A percentile compares a stretch with the other conserved stretches of the same genome.
These are phyloP conservation scores for Acronicta aceris DNA, from an alignment of 2,888 invertebrate species.

Conservation along the genomic window DNA sequence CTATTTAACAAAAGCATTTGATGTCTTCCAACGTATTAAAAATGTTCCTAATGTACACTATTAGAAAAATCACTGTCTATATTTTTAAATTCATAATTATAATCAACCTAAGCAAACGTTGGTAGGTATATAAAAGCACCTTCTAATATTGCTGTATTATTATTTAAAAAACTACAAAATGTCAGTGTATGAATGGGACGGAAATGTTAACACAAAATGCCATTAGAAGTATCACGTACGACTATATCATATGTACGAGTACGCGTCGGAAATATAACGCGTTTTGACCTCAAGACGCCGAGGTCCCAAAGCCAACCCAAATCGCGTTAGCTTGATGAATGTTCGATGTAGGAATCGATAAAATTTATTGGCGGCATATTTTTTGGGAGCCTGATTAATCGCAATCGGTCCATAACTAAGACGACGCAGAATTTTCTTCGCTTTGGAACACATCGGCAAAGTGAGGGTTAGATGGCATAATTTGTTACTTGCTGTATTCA, in stretches of 20 bases:
- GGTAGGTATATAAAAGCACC: no score
- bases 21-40: no score
- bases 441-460: conserved; percentile 21
- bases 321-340: conserved; percentile 40
- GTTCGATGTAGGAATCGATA: conserved; percentile 38
- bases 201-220: conserved; percentile 27
- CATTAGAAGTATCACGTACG: conserved; percentile 16
- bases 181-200: conserved; percentile 20
- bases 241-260: conserved; percentile 22
- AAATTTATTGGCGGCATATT: conserved; percentile 46
- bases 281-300: conserved; percentile 40
- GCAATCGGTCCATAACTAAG: conserved; percentile 32
- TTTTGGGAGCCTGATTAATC: conserved; percentile 46
- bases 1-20: no score
- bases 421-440: conserved; percentile 35
- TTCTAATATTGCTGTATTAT: no score
- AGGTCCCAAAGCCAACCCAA: conserved; percentile 55
- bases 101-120: no score
- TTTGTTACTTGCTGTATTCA: conserved; percentile 18
- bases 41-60: no score
- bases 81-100: no score
- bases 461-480: conserved; percentile 29
- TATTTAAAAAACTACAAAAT: conserved; percentile 1
- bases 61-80: no score
- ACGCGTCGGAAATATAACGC: conserved; percentile 29